phyloP scores from a whole-genome alignment of 2,888 invertebrate species.

The Serrognathus titanus region DNA sequence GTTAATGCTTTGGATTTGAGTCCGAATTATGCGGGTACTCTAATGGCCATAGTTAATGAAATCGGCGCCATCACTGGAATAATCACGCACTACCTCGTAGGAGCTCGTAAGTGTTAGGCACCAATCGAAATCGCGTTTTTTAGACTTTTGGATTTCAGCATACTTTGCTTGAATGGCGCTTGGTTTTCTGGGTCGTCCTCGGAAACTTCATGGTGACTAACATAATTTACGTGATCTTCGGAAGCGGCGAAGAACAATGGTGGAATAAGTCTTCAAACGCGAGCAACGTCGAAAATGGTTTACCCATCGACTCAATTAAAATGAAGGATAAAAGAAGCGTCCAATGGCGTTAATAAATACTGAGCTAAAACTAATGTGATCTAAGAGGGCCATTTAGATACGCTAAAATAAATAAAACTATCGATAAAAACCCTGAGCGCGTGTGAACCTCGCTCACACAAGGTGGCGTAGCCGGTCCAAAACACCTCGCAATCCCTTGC shows the following conservation, averaged over 20 bases:
- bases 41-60: conserved; percentile 63
- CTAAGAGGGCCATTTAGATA: not conserved
- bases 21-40: conserved; percentile 62
- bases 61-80: conserved; percentile 61
- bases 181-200: conserved; percentile 72
- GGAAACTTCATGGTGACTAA: conserved; percentile 62
- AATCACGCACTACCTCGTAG: conserved; percentile 58
- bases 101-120: conserved; percentile 44
- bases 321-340: conserved; percentile 1
- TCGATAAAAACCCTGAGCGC: too few species aligned
- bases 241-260: conserved; percentile 66
- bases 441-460: too few species aligned
- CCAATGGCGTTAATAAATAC: conserved; percentile 2
- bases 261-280: conserved; percentile 54
- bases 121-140: too few species aligned
- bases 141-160: conserved; percentile 47
- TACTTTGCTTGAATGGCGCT: conserved; percentile 62
- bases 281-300: conserved; percentile 9
- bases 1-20: conserved; percentile 64
- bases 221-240: conserved; percentile 61
- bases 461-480: too few species aligned
- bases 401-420: too few species aligned
- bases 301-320: not conserved
- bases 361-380: not conserved
- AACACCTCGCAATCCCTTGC: too few species aligned